A percentile compares a stretch with the other conserved stretches of the same genome.
phyloP scores from a whole-genome alignment of 2,888 invertebrate species.

The Torymus texanus region DNA sequence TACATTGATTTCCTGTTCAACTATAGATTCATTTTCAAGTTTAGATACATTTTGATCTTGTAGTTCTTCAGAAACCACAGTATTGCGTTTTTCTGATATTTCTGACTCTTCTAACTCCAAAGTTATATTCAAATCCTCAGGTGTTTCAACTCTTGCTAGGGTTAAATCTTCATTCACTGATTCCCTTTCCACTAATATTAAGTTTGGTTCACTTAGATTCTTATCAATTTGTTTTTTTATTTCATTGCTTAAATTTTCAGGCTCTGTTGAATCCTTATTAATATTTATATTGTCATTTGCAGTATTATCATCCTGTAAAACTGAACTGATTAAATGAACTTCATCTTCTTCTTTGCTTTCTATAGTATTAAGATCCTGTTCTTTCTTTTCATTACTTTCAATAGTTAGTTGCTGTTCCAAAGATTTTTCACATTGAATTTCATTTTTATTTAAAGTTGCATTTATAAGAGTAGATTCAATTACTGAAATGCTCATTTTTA shows the following conservation, averaged over 20 bases:
- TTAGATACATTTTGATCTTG: conserved; percentile 9
- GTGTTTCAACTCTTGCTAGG: neutral
- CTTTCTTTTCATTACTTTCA: conserved; percentile 7
- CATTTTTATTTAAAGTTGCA: neutral
- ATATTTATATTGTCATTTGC: neutral
- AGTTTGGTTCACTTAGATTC: neutral
- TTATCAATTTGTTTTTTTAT: neutral
- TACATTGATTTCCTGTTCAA: neutral
- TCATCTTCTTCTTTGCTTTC: conserved; percentile 3
- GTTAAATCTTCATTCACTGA: neutral
- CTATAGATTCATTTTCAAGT: neutral
- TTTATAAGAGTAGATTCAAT: neutral
- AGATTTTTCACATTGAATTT: neutral
- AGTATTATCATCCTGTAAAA: neutral
- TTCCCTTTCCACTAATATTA: conserved; percentile 12
- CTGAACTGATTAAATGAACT: neutral
- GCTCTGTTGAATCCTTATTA: neutral
- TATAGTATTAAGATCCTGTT: neutral
- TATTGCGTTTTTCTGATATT: conserved; percentile 13
- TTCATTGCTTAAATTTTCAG: conserved; percentile 3
- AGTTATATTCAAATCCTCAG: conserved; percentile 23
- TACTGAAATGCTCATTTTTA: too few species aligned
- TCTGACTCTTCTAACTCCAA: conserved; percentile 46
- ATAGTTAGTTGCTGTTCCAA: neutral
- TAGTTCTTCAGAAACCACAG: conserved; percentile 5